phyloP scores from a whole-genome alignment of 2,888 invertebrate species.

The Sinhomidia bicolor region DNA sequence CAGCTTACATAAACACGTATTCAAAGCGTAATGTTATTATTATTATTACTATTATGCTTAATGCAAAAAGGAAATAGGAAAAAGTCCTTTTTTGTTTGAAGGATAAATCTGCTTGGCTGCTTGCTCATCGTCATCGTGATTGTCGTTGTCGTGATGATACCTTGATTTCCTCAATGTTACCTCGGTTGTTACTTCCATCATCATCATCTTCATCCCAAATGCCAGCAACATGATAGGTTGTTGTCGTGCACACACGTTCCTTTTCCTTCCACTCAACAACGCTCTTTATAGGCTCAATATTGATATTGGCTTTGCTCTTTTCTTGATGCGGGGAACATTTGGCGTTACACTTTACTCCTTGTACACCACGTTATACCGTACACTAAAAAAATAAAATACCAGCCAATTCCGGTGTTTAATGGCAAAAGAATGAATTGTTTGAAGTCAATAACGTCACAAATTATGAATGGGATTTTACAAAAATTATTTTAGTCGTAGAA shows the following conservation, averaged over 20 bases:
- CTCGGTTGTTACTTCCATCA: slow-evolving; percentile 37
- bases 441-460: neutral
- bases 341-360: neutral
- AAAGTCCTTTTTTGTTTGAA: slow-evolving; percentile 54
- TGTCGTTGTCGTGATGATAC: slow-evolving; percentile 47
- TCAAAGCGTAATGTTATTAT: neutral
- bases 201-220: too few relatives aligned
- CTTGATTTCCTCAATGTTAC: slow-evolving; percentile 66
- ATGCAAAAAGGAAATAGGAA: slow-evolving; percentile 65
- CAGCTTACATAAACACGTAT: neutral
- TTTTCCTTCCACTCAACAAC: neutral
- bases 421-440: neutral
- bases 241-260: neutral
- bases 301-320: neutral
- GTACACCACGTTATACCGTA: neutral
- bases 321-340: neutral
- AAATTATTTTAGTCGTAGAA: too few relatives aligned
- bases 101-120: slow-evolving; percentile 58
- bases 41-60: neutral
- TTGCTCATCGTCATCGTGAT: slow-evolving; percentile 11
- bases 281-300: too few relatives aligned
- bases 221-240: neutral
- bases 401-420: neutral
- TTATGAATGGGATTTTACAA: neutral
- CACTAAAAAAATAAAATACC: too few relatives aligned